Evolutionary conservation across 64 coral and sea anemone genomes (phyloP).

Genomic region (Hydrozoanthus tunicans): DNA sequence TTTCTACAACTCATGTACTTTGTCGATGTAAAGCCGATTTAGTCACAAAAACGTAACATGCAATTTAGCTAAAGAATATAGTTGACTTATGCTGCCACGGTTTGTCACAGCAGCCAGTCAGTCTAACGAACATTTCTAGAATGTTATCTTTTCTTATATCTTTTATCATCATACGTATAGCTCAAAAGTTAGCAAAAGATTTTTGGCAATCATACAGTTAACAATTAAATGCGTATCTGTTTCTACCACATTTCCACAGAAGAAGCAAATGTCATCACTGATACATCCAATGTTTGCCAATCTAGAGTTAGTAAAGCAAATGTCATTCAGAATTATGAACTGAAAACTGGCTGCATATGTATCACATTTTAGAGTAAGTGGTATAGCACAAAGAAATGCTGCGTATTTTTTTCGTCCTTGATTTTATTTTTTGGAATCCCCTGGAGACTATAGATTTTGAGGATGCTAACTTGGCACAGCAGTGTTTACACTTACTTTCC

Average conservation of each 20-base stretch:
- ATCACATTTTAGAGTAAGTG: background rate
- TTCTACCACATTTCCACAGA: background rate
- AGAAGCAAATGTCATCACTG: background rate
- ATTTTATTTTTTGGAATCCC: background rate
- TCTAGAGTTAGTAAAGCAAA: background rate
- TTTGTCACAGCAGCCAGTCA: too few species aligned
- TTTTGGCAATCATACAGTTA: background rate
- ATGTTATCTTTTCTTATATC: too few species aligned
- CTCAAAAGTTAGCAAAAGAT: background rate
- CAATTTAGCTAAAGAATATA: too few species aligned
- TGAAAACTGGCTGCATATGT: slow-evolving; percentile 11
- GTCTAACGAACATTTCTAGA: too few species aligned
- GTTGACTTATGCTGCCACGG: too few species aligned
- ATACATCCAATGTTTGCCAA: background rate
- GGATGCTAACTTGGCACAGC: too few species aligned
- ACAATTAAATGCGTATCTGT: background rate
- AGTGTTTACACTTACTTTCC: background rate
- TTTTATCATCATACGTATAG: too few species aligned
- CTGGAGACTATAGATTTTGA: too few species aligned
- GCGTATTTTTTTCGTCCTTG: background rate
- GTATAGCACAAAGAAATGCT: background rate
- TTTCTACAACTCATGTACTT: too few species aligned
- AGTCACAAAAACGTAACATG: too few species aligned
- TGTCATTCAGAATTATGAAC: background rate
- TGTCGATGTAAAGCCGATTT: too few species aligned